Percentiles rank a stretch among this genome's conserved stretches.
Evolutionary conservation across 2,113 vertebrate species (phyloP).

Genomic region (Garra rufa): DNA sequence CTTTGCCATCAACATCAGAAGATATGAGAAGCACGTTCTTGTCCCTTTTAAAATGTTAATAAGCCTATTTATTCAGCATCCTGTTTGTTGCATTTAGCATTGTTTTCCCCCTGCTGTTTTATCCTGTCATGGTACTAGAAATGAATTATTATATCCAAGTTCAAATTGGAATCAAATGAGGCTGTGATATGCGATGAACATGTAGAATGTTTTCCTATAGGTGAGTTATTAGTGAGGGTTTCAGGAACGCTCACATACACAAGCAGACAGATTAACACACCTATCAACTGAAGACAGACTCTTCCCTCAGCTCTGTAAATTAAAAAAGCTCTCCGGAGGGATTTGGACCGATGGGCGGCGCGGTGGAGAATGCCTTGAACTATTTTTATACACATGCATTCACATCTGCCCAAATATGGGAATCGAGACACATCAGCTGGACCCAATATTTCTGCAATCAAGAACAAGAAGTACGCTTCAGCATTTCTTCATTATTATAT

Average conservation of each 20-base stretch:
- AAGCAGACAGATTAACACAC: slow-evolving; percentile 37
- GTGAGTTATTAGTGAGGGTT: slow-evolving; percentile 5
- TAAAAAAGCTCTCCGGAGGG: slow-evolving; percentile 27
- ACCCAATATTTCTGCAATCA: background rate
- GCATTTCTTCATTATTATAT: background rate
- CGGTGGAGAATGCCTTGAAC: slow-evolving; percentile 13
- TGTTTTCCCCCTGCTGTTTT: background rate
- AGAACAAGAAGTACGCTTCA: background rate
- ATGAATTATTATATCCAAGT: background rate
- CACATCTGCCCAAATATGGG: slow-evolving; percentile 6
- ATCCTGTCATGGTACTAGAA: background rate
- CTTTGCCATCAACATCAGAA: background rate
- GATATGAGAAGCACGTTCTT: background rate
- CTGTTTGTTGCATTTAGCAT: background rate
- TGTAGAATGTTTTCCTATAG: background rate
- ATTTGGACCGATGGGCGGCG: slow-evolving; percentile 11
- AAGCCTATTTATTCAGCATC: background rate
- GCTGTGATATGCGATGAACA: background rate
- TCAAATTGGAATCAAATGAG: background rate
- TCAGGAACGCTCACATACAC: background rate
- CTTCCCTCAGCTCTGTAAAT: slow-evolving; percentile 21
- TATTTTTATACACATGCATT: slow-evolving; percentile 31
- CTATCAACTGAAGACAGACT: background rate
- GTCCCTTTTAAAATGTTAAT: background rate
- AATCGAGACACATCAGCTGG: background rate